A percentile compares a stretch with the other conserved stretches of the same genome.
Conservation (phyloP, 2,113 vertebrate genomes). For the Micromys minutus region DNA sequence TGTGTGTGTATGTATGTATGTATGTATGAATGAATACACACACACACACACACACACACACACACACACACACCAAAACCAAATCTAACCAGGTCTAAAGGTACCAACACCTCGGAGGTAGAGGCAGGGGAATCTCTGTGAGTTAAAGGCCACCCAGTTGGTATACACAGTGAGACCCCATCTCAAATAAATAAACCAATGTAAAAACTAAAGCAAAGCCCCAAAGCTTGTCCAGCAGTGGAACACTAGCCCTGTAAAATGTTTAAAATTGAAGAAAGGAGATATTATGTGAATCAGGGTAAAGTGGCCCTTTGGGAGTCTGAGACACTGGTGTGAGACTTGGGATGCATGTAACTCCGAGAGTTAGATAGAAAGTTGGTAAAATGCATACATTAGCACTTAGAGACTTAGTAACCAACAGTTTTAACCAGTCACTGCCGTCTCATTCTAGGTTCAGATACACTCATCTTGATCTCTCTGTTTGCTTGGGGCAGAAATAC, state of each 20-base stretch:
- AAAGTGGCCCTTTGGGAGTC: background rate
- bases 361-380: constrained; percentile 42
- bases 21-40: no score
- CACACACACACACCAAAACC: no score
- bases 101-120: background rate
- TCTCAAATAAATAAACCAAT: background rate
- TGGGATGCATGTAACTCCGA: background rate
- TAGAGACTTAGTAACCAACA: background rate
- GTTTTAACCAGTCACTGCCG: constrained; percentile 41
- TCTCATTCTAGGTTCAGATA: constrained; percentile 30
- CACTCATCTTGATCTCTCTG: constrained; percentile 63
- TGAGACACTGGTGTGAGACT: constrained; percentile 11
- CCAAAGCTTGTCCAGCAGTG: background rate
- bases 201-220: background rate
- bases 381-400: constrained; percentile 47
- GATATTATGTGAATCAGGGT: background rate
- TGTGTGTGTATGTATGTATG: no score
- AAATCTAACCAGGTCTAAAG: background rate
- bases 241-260: background rate
- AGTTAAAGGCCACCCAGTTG: background rate
- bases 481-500: constrained; percentile 37
- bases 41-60: no score
- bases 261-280: constrained; percentile 28
- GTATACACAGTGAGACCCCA: background rate
- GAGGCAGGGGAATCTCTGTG: background rate